Percentiles rank a stretch among this genome's conserved stretches.
Conservation (phyloP, 2,797 vertebrate genomes). For the Vipera ursinii region DNA sequence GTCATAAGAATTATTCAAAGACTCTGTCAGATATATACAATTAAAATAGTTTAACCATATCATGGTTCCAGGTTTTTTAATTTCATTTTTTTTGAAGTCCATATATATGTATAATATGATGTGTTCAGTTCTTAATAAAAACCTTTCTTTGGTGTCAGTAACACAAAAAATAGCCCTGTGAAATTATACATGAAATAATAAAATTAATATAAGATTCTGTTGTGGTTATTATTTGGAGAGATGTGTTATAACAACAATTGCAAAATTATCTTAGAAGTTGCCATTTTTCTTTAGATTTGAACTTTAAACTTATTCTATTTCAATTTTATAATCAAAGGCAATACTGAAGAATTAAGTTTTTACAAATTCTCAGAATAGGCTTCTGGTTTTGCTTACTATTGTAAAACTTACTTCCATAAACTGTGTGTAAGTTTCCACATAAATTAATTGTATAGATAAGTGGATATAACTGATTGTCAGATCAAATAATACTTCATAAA, state of each 20-base stretch:
- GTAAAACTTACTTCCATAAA: not conserved
- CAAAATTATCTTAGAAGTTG: not conserved
- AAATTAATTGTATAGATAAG: not conserved
- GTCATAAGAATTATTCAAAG: conserved; percentile 33
- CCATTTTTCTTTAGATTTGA: conserved; percentile 5
- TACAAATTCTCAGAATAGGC: not conserved
- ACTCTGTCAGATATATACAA: conserved; percentile 34
- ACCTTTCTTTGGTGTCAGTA: conserved; percentile 53
- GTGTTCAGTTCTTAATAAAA: conserved; percentile 49
- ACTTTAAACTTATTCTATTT: not conserved
- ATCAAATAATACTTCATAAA: not conserved
- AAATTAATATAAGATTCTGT: conserved; percentile 68
- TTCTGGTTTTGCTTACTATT: not conserved
- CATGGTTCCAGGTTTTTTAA: conserved; percentile 36
- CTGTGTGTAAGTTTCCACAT: not conserved
- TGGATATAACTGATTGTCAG: not conserved
- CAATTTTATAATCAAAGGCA: conserved; percentile 21
- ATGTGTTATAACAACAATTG: not conserved
- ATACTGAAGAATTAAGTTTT: not conserved
- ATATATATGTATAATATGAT: conserved; percentile 40
- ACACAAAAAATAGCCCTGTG: conserved; percentile 59
- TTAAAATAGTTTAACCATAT: conserved; percentile 60
- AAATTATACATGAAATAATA: conserved; percentile 68
- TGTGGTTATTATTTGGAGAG: conserved; percentile 42
- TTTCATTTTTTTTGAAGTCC: conserved; percentile 61